Evolutionary conservation across 2,797 vertebrate species (phyloP), one percentile per base, ranked within the genome.

Genomic region (Enteromius radiatus): DNA sequence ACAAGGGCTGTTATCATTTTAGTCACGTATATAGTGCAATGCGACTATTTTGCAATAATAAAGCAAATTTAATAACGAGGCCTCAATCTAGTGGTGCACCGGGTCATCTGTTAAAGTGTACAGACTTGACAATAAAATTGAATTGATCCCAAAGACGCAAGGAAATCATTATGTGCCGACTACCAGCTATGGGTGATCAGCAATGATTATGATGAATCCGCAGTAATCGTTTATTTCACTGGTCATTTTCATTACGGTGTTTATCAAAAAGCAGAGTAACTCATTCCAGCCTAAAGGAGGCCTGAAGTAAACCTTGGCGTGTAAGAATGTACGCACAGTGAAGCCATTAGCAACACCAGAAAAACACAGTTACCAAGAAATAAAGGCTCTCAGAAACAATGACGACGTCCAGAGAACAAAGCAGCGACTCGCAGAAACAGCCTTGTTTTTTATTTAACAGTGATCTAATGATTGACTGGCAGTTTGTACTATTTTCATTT

Each of bases 391-490:
- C 89, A 88, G 91, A 89, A 77, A 78, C 59, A 70, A 83, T 41
- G 31, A 69, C 31, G 78, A 74, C 21, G 31, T 83, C 76, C 65
- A 56, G 14, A 31, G 75, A 85, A 84, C 41, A 59, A 69, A 74
- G 14, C 5, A 63, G 76, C 59, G 17, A 64, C 76, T 77, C 80
- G 26, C 71, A 59, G 41, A 78, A 41, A 81, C 71, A 70, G 76
- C 43, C 33, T 67, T 59, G 54, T 6, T 64, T 38, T 28, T 76
- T 54, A 82, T 84, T 68, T 54, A 80, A 43, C 36, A 36, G 87
- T 89, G 89, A 90, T 87, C 89, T 90, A 89, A 89, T 88, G 91
- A 92, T 91, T 91, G 89, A 93, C 92, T 91, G 89, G 91, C 90
- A 92, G 92, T 85, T 90, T 91, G 85, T 89, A 26, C 82, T 87